phyloP scores from a whole-genome alignment of 1,140 invertebrate species.

The Euwallacea similis region DNA sequence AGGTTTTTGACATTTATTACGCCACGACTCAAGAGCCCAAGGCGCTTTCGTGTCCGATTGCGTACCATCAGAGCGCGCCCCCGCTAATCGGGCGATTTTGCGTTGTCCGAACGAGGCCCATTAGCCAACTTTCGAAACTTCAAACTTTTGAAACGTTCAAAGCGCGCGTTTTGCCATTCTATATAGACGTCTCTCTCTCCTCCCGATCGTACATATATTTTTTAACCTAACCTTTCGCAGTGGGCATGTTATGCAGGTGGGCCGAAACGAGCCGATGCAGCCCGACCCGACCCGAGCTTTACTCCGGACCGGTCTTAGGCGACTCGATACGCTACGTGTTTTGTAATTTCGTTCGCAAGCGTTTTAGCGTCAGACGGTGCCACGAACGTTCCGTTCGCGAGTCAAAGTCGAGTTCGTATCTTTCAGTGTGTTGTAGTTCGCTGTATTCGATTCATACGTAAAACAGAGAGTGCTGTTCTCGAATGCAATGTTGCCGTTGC shows the following conservation, averaged over 20 bases:
- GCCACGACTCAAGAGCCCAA: no score
- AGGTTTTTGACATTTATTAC: no score
- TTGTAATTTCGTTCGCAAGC: conserved; percentile 46
- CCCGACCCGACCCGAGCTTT: conserved; percentile 30
- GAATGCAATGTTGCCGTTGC: conserved; percentile 50
- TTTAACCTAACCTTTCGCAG: conserved; percentile 52
- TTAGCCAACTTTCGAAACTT: conserved; percentile 10
- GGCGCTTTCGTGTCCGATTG: no score
- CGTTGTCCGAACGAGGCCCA: conserved; percentile 8
- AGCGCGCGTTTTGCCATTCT: conserved; percentile 18
- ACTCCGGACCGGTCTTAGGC: conserved; percentile 49
- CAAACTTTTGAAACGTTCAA: conserved; percentile 13
- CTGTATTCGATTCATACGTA: no score
- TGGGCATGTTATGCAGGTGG: conserved; percentile 53
- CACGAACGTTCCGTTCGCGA: conserved; percentile 34
- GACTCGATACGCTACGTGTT: conserved; percentile 37
- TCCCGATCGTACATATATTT: conserved; percentile 13
- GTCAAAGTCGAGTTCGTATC: conserved; percentile 22
- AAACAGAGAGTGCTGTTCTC: background rate
- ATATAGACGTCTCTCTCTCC: background rate
- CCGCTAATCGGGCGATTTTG: background rate
- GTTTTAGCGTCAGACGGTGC: conserved; percentile 30
- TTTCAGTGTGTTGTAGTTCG: background rate
- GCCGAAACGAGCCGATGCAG: conserved; percentile 44
- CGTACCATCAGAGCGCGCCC: no score